Percentiles rank a stretch among this genome's conserved stretches.
phyloP scores from a whole-genome alignment of 2,797 vertebrate genomes.

The Pagetopsis macropterus region DNA sequence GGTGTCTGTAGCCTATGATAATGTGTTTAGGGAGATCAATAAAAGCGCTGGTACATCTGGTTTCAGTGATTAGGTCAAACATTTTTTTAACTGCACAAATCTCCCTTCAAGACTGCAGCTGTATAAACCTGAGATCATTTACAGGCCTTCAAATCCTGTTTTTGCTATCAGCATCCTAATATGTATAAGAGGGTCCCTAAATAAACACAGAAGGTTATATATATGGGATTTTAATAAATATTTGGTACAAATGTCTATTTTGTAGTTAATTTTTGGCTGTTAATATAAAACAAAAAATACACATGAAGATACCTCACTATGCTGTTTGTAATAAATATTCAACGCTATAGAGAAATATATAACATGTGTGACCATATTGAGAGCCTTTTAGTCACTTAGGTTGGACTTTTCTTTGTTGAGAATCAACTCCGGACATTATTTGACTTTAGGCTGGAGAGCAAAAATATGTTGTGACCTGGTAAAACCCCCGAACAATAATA shows the following conservation, averaged over 20 bases:
- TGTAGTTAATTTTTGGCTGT: too few relatives aligned
- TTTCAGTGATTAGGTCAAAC: not conserved
- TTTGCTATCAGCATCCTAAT: not conserved
- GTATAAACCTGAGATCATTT: not conserved
- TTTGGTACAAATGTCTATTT: too few relatives aligned
- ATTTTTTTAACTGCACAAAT: not conserved
- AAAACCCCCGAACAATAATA: not conserved
- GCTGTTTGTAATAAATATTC: too few relatives aligned
- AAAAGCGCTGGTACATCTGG: not conserved
- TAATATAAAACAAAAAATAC: too few relatives aligned
- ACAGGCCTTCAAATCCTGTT: not conserved
- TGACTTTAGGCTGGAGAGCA: conserved; percentile 3
- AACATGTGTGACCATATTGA: too few relatives aligned
- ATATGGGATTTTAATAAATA: too few relatives aligned
- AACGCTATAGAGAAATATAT: too few relatives aligned
- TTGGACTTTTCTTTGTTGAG: too few relatives aligned
- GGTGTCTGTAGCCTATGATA: not conserved
- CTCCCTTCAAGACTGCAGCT: not conserved
- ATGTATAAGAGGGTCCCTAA: not conserved
- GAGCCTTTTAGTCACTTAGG: too few relatives aligned
- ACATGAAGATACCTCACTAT: too few relatives aligned
- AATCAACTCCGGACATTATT: not conserved
- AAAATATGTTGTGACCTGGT: not conserved
- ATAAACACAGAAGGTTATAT: not conserved
- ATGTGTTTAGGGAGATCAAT: not conserved